Evolutionary conservation across 2,113 vertebrate species (phyloP).

Genomic region (Tretioscincus oriximinensis): DNA sequence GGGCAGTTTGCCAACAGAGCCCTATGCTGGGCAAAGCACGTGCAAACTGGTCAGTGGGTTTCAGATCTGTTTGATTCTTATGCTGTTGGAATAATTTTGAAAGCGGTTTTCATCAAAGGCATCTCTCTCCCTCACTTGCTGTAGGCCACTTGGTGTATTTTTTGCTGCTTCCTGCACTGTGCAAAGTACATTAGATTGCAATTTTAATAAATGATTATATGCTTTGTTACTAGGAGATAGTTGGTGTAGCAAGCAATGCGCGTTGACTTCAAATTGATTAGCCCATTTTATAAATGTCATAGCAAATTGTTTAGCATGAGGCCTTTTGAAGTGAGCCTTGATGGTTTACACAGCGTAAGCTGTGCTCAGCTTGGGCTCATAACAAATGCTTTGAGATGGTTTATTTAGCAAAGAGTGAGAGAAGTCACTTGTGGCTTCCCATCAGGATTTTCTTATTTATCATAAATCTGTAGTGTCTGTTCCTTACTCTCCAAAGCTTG

Average conservation of each 20-base stretch:
- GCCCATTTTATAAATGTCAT: constrained; percentile 76
- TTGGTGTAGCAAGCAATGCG: constrained; percentile 72
- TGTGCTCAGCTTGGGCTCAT: constrained; percentile 68
- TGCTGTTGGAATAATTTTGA: constrained; percentile 45
- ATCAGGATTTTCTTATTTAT: constrained; percentile 76
- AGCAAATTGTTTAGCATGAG: constrained; percentile 71
- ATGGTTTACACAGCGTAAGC: constrained; percentile 70
- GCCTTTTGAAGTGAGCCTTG: constrained; percentile 72
- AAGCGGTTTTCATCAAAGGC: constrained; percentile 49
- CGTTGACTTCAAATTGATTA: constrained; percentile 79
- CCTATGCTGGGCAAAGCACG: constrained; percentile 2
- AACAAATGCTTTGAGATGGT: constrained; percentile 73
- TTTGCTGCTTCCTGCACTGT: constrained; percentile 52
- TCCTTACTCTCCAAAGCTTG: constrained; percentile 65
- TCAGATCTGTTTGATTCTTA: constrained; percentile 41
- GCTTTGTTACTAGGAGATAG: constrained; percentile 72
- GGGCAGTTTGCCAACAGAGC: constrained; percentile 50
- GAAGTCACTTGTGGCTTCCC: constrained; percentile 75
- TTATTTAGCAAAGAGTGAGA: constrained; percentile 69
- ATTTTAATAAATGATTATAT: constrained; percentile 78
- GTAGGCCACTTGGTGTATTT: constrained; percentile 20
- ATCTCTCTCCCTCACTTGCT: constrained; percentile 49
- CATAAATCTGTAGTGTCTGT: constrained; percentile 67
- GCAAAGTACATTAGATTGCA: constrained; percentile 60
- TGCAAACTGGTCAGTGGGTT: constrained; percentile 19